A percentile compares a stretch with the other conserved stretches of the same genome.
These are phyloP conservation scores for Cairina moschata DNA, from an alignment of 2,113 vertebrate genomes.

Conservation along the genomic window DNA sequence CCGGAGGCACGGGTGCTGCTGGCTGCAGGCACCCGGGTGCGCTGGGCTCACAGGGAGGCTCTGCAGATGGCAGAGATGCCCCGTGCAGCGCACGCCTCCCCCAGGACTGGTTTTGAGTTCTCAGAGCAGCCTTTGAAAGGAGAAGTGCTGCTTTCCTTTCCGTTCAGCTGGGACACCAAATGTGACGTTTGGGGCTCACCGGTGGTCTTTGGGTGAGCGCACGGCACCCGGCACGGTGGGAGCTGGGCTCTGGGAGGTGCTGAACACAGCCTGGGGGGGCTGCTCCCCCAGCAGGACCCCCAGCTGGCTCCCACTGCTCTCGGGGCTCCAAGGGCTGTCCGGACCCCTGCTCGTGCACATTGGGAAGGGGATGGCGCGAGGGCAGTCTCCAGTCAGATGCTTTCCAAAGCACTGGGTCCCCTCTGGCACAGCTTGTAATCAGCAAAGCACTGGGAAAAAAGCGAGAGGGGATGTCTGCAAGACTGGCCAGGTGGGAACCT, in stretches of 20 bases:
- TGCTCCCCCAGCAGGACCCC: not conserved
- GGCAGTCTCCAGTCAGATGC: fast-evolving
- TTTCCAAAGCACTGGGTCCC: not conserved
- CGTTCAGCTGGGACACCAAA: not conserved
- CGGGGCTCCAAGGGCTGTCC: not conserved
- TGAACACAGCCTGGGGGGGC: not conserved
- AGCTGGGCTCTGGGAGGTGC: not conserved
- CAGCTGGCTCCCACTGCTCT: too few species aligned
- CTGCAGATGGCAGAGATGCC: not conserved
- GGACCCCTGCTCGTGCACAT: fast-evolving
- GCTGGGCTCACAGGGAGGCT: fast-evolving
- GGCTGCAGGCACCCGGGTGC: not conserved
- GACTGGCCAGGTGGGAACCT: not conserved
- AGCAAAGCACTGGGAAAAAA: not conserved
- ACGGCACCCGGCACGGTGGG: fast-evolving
- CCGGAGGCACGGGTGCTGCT: fast-evolving
- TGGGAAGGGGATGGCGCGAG: fast-evolving
- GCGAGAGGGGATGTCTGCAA: not conserved
- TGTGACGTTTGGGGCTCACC: not conserved
- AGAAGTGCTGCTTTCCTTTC: not conserved
- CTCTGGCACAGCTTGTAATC: not conserved
- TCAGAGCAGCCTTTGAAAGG: not conserved
- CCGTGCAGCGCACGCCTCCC: not conserved
- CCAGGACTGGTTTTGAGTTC: not conserved
- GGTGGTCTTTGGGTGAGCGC: not conserved